Percentiles rank a stretch among this genome's conserved stretches.
Conservation (phyloP, 1,140 invertebrate species). For the Drosophila parvula region DNA sequence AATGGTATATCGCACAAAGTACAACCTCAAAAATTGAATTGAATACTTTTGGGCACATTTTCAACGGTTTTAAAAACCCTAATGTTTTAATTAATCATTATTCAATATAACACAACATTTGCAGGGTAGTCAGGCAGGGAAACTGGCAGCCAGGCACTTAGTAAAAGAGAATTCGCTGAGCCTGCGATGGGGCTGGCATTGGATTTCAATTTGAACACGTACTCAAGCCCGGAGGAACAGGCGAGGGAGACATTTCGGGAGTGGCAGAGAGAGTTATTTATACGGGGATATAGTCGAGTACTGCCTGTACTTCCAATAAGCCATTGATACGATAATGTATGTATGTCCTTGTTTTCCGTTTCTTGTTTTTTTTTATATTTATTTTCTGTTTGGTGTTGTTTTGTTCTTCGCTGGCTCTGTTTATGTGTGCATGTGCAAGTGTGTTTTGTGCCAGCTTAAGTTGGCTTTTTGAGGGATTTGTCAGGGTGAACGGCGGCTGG, state of each 20-base stretch:
- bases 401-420: background rate
- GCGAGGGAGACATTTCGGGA: constrained; percentile 8
- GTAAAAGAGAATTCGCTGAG: constrained; percentile 17
- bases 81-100: too few species aligned
- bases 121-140: background rate
- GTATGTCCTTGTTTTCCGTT: constrained; percentile 36
- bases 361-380: background rate
- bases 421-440: constrained; percentile 25
- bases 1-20: too few species aligned
- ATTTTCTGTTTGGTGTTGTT: background rate
- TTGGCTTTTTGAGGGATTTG: constrained; percentile 67
- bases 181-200: constrained; percentile 47
- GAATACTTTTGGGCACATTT: too few species aligned
- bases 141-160: background rate
- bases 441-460: constrained; percentile 51
- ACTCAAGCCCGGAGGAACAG: constrained; percentile 4
- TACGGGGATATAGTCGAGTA: constrained; percentile 30
- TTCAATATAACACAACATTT: background rate
- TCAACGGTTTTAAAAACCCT: too few species aligned
- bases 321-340: constrained; percentile 78
- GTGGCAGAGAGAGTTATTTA: constrained; percentile 29
- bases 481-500: constrained; percentile 9
- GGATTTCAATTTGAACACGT: constrained; percentile 67
- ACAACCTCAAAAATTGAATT: too few species aligned
- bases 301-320: constrained; percentile 50